Percentiles rank a stretch among this genome's conserved stretches.
These are phyloP conservation scores for Toxonevra muliebris DNA, from an alignment of 2,888 invertebrate species.

Conservation along the genomic window DNA sequence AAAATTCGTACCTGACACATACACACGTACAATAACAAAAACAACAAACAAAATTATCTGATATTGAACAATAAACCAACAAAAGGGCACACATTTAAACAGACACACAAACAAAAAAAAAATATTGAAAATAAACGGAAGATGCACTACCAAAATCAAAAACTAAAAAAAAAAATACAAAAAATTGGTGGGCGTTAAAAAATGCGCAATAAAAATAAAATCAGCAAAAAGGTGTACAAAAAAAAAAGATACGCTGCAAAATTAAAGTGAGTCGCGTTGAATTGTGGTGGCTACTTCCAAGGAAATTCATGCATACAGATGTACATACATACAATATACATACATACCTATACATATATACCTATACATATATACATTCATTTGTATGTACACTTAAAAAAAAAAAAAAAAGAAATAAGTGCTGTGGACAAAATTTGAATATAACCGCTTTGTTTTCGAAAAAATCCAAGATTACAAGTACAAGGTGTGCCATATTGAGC, in stretches of 20 bases:
- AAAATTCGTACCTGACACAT: conserved; percentile 1
- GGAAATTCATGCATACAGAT: conserved; percentile 28
- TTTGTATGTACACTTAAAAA: too few species aligned
- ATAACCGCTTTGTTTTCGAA: too few species aligned
- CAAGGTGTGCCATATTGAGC: too few species aligned
- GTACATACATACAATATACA: too few species aligned
- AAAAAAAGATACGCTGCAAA: conserved; percentile 5
- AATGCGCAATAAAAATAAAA: conserved; percentile 34
- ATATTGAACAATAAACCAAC: conserved; percentile 33
- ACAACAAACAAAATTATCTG: conserved; percentile 22
- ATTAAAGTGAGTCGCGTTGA: conserved; percentile 22
- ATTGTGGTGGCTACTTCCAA: conserved; percentile 32
- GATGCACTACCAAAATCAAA: conserved; percentile 24
- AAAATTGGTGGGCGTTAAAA: conserved; percentile 42
- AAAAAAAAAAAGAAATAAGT: too few species aligned
- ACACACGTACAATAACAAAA: neutral
- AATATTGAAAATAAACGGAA: conserved; percentile 26
- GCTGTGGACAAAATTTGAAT: too few species aligned
- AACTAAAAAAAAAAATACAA: conserved; percentile 7
- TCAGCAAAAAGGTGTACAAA: conserved; percentile 6
- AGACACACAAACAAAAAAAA: conserved; percentile 20
- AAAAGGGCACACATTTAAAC: conserved; percentile 12
- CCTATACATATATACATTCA: too few species aligned
- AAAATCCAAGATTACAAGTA: too few species aligned
- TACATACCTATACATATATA: too few species aligned